A percentile compares a stretch with the other conserved stretches of the same genome.
Conservation (phyloP, 1,140 invertebrate species). For the Drosophila bifasciata region DNA sequence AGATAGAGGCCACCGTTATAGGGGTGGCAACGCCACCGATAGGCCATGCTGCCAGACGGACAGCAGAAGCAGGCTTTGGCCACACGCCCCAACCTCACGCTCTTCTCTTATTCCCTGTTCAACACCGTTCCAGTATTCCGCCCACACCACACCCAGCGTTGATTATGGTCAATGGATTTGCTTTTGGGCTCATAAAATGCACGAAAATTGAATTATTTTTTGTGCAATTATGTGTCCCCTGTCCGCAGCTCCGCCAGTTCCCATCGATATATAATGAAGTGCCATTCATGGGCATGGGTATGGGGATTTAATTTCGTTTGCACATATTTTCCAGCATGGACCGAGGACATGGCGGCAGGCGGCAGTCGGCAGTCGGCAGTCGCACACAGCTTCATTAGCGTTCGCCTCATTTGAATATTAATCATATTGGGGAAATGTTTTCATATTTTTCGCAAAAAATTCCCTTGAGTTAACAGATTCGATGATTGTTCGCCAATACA, state of each 20-base stretch:
- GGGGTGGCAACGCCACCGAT: neutral
- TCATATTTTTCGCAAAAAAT: too few relatives aligned
- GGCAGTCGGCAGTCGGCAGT: too few relatives aligned
- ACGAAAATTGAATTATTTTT: constrained; percentile 73
- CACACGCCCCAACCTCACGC: neutral
- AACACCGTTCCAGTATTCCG: neutral
- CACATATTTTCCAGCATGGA: too few relatives aligned
- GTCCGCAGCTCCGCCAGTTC: too few relatives aligned
- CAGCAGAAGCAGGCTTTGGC: neutral
- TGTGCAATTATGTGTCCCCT: constrained; percentile 41
- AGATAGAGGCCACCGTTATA: neutral
- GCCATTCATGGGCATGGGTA: neutral
- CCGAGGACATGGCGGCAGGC: too few relatives aligned
- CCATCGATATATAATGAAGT: too few relatives aligned
- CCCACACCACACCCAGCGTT: constrained; percentile 8
- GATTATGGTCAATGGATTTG: constrained; percentile 81
- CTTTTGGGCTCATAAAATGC: constrained; percentile 74
- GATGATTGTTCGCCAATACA: too few relatives aligned
- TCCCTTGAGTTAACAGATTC: too few relatives aligned
- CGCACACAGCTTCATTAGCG: too few relatives aligned
- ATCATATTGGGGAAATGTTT: too few relatives aligned
- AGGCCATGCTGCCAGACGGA: neutral
- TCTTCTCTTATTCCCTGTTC: neutral
- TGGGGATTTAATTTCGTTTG: neutral
- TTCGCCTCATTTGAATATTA: too few relatives aligned